Conservation (phyloP, 2,113 vertebrate genomes). For the Larimichthys polyactis region DNA sequence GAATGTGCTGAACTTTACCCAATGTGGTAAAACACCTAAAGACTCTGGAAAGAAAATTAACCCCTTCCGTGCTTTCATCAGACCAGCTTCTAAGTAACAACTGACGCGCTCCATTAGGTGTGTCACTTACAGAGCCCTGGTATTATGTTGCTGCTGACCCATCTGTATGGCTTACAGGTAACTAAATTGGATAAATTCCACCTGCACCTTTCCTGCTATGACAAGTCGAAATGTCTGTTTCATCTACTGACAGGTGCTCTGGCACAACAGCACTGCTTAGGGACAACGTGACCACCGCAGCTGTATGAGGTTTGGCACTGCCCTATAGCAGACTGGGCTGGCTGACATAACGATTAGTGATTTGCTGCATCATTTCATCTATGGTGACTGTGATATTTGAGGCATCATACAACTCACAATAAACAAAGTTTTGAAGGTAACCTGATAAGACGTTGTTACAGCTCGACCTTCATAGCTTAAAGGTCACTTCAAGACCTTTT, state of each 20-base stretch:
- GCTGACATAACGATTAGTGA: not conserved
- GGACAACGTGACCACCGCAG: not conserved
- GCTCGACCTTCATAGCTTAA: not conserved
- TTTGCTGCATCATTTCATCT: not conserved
- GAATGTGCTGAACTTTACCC: not conserved
- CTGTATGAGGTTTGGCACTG: constrained; percentile 5
- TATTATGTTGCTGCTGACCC: not conserved
- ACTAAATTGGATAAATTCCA: not conserved
- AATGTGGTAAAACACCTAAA: not conserved
- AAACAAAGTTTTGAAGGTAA: not conserved
- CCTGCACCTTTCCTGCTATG: not conserved
- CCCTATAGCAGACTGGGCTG: not conserved
- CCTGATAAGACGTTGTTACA: constrained; percentile 4
- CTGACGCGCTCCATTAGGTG: not conserved
- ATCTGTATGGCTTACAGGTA: not conserved
- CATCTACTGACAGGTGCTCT: not conserved
- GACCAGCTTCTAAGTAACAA: not conserved
- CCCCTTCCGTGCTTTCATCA: not conserved
- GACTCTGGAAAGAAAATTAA: not conserved
- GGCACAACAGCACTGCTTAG: not conserved
- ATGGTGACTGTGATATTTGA: not conserved
- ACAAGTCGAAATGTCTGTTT: not conserved
- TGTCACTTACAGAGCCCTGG: not conserved
- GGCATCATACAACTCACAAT: not conserved
- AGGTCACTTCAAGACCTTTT: not conserved